phyloP scores from a whole-genome alignment of 2,797 vertebrate species.

The Xiphorhynchus erythropygius region DNA sequence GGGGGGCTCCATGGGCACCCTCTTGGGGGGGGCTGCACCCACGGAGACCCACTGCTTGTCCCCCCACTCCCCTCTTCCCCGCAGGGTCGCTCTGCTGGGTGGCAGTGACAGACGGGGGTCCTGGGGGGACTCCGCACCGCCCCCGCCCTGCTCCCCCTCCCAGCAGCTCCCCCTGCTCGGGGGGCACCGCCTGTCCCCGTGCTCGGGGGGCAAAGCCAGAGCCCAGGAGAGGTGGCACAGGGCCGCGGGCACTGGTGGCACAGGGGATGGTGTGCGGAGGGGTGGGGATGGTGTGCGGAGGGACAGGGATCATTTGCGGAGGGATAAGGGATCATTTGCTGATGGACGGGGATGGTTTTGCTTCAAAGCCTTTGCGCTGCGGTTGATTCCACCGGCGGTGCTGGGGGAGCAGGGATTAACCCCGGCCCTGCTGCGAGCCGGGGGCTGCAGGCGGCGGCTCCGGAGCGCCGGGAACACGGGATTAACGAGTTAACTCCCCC shows the following conservation, averaged over 20 bases:
- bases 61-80: rapidly evolving
- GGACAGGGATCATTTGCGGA: not conserved
- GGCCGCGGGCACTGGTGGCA: not conserved
- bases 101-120: rapidly evolving
- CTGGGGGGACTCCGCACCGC: not conserved
- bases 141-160: not conserved
- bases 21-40: not conserved
- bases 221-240: rapidly evolving
- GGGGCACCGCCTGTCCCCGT: not conserved
- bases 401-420: conserved; percentile 8
- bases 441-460: not conserved
- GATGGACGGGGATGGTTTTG: not conserved
- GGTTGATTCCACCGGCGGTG: not conserved
- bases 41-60: rapidly evolving
- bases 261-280: not conserved
- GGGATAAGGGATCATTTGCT: not conserved
- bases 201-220: not conserved
- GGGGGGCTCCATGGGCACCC: not conserved
- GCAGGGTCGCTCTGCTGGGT: not conserved
- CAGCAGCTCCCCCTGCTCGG: not conserved
- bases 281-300: not conserved
- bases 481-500: conserved; percentile 42
- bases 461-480: not conserved
- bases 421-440: not conserved
- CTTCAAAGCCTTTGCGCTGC: not conserved